Percentiles rank a stretch among this genome's conserved stretches.
Evolutionary conservation across 2,113 vertebrate genomes (phyloP).

Genomic region (Eptesicus fuscus): DNA sequence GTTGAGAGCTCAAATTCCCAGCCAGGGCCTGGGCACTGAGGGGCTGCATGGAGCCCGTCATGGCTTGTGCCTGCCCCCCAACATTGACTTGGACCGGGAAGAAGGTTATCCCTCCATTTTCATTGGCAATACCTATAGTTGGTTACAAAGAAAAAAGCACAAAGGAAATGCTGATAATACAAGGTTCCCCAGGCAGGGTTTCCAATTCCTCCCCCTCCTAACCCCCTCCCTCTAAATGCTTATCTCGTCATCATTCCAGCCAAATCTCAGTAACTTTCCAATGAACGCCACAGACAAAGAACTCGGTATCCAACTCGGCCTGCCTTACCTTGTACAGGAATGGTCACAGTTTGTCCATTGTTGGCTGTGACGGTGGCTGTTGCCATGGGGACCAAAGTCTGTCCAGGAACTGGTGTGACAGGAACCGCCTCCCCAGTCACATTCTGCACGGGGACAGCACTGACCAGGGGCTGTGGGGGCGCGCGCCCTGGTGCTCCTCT

Average conservation of each 20-base stretch:
- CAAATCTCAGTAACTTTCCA: not conserved
- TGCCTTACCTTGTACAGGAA: conserved; percentile 86
- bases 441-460: conserved; percentile 80
- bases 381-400: conserved; percentile 92
- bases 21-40: conserved; percentile 82
- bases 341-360: conserved; percentile 88
- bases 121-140: conserved; percentile 91
- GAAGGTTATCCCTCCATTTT: conserved; percentile 92
- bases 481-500: conserved; percentile 61
- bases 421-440: conserved; percentile 79
- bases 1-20: conserved; percentile 78
- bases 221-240: fast-evolving
- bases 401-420: conserved; percentile 85
- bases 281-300: not conserved
- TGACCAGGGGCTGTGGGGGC: conserved; percentile 77
- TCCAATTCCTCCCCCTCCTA: not conserved
- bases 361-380: conserved; percentile 90
- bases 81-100: conserved; percentile 88
- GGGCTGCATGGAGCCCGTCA: conserved; percentile 85
- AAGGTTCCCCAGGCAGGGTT: not conserved
- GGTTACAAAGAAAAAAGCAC: not conserved
- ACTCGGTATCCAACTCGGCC: not conserved
- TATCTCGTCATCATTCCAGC: not conserved
- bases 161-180: not conserved
- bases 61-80: conserved; percentile 80